Base-by-base conservation (phyloP, 2,888 invertebrate species). In the Drosophila multiciliata region DNA sequence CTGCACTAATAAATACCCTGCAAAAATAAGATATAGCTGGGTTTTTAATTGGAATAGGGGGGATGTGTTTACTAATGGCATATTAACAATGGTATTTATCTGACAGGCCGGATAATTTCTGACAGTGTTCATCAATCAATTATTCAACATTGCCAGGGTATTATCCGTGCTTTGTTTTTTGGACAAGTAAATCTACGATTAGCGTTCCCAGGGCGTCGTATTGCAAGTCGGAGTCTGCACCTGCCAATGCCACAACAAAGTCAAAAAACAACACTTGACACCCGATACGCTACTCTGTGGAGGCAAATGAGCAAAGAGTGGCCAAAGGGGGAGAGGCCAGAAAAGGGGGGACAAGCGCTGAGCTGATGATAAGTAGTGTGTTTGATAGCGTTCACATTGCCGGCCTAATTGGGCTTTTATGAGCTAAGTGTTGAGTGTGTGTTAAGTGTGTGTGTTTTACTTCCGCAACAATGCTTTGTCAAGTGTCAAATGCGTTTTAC, bases 191-290 rank as follows among this genome's bases (percentile, higher is more conserved):
- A 72, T 72, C 52, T 35, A 40, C 49, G 35, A 36, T 23, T 12
- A 48, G 0, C 38, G 78, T 86, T 86, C 84, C 88, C 84, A 85
- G 84, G 84, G 84, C 86, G 69, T 85, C 88, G 55, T 70, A 72
- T 85, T 83, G 73, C 79, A 73, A 42, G 20, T 45, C 11, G 20
- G 42, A 59, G 32, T 62, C 57, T 66, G 83, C 84, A 85, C 77
- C 88, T 88, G 84, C 68, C 69, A 75, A 79, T 63, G 66, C 62
- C 64, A 57, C 57, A 32, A 12, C 57, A 38, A 26, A 9, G 35
- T 8, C 54, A 11, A 73, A 66, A 63, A 66, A 64, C 62, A 55
- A 64, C 83, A 87, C 78, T 78, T 78, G 84, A 84, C 87, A 86
- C 70, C 55, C 42, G 78, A 81, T 74, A 80, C 65, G 53, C 40